Percentiles rank a stretch among this genome's conserved stretches.
These are phyloP conservation scores for Bergia puertoricense DNA, from an alignment of 92 coral and sea anemone species.

Conservation along the genomic window DNA sequence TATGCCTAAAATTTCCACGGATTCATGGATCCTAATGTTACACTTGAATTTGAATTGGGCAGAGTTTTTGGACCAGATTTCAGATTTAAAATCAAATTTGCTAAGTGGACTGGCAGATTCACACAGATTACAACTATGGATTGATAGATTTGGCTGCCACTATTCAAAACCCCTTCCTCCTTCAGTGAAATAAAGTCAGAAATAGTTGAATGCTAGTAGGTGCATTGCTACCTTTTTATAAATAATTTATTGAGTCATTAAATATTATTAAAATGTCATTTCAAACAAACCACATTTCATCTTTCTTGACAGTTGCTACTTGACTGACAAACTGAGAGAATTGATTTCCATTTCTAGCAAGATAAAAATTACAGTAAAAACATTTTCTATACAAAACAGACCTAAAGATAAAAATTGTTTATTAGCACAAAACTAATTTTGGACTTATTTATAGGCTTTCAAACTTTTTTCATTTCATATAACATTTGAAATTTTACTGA, in stretches of 20 bases:
- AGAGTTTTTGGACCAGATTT: neutral
- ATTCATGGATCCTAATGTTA: neutral
- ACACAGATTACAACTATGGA: too few relatives aligned
- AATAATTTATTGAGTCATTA: conserved; percentile 21
- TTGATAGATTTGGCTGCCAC: neutral
- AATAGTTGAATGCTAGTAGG: neutral
- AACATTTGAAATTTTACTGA: neutral
- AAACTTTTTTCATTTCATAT: neutral
- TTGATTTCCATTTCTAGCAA: neutral
- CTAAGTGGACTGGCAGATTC: too few relatives aligned
- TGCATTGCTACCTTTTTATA: neutral
- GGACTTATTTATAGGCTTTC: neutral
- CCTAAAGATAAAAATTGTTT: neutral
- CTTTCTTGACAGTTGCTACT: neutral
- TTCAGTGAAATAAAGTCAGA: neutral
- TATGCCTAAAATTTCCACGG: neutral
- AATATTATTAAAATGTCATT: neutral
- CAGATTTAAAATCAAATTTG: neutral
- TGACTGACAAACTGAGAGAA: neutral
- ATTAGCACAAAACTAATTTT: neutral
- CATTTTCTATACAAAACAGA: neutral
- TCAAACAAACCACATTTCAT: neutral
- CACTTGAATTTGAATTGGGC: neutral
- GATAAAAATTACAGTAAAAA: neutral
- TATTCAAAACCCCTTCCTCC: neutral